Evolutionary conservation across 2,113 vertebrate genomes (phyloP).

Genomic region (Pachyramphus minor): DNA sequence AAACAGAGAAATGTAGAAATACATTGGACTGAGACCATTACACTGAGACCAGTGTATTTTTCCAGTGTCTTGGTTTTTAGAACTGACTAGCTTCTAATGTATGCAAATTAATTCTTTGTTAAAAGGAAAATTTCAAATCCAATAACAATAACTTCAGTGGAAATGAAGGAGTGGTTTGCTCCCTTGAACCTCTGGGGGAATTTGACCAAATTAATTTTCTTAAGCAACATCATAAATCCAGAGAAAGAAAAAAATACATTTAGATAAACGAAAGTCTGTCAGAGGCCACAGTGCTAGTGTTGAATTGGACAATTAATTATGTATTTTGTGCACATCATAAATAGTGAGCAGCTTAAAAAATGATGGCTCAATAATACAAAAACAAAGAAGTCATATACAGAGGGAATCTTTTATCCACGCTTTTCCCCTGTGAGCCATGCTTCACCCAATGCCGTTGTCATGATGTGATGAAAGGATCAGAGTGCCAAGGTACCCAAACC

Average conservation of each 20-base stretch:
- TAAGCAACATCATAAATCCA: conserved; percentile 28
- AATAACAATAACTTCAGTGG: conserved; percentile 9
- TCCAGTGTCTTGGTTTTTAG: not conserved
- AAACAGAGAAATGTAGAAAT: not conserved
- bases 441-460: not conserved
- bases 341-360: conserved; percentile 6
- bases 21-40: no score
- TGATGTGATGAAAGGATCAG: not conserved
- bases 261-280: conserved; percentile 37
- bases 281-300: conserved; percentile 17
- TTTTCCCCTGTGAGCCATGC: not conserved
- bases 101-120: conserved; percentile 53
- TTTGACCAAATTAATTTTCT: conserved; percentile 51
- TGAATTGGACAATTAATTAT: conserved; percentile 47
- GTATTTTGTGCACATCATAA: conserved; percentile 47
- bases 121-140: conserved; percentile 39
- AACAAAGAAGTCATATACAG: not conserved
- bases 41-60: not conserved
- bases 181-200: conserved; percentile 3
- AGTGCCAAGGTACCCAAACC: not conserved
- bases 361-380: conserved; percentile 35
- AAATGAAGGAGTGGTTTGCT: conserved; percentile 22
- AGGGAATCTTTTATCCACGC: not conserved
- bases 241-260: not conserved
- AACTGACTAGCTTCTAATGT: not conserved